Evolutionary conservation across 2,113 vertebrate species (phyloP), one percentile per base, ranked within the genome.

Genomic region (Gadus chalcogrammus): DNA sequence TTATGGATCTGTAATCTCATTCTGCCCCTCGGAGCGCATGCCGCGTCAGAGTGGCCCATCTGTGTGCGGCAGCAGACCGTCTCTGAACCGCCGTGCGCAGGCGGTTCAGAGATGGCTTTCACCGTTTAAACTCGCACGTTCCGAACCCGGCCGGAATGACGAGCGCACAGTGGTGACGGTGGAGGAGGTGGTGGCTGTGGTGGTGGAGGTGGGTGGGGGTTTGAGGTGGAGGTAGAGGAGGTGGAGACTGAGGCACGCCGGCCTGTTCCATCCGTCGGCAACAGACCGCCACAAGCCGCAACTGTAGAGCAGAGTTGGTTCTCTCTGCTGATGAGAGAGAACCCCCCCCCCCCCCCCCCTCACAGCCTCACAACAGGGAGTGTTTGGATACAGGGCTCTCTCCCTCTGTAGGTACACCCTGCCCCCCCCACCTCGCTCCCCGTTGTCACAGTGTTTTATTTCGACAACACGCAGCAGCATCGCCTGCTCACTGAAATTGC

Each of bases 81-180:
- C 71, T 71, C 76, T 87, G 84, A 88, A 88, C 82, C 81, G 60
- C 63, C 71, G 73, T 82, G 86, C 84, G 84, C 77, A 84, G 63
- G 79, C 65, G 72, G 76, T 70, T 70, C 48, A 52, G 81, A 84
- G 72, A 80, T 80, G 74, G 84, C 80, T 83, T 87, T 81, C 75
- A 72, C 79, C 72, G 56, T 79, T 82, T 82, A 53, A 67, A 69
- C 42, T 11, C 42, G 42, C 42, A 48, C 38, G 9, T 12, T 42
- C 38, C 1, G 7, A 48, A 9, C 42, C 8, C 42, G 7, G 42
- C 12, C 38, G 9, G 12, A 48, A 48, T 48, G 7, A 42, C 27
- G 69, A 73, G 67, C 60, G 61, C 79, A 9, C 42, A 9, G 42
- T 48, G 42, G 42, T 13, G 42, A 9, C 12, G 42, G 12, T 48